Evolutionary conservation across 2,113 vertebrate species (phyloP).

Genomic region (Pterophyllum scalare): DNA sequence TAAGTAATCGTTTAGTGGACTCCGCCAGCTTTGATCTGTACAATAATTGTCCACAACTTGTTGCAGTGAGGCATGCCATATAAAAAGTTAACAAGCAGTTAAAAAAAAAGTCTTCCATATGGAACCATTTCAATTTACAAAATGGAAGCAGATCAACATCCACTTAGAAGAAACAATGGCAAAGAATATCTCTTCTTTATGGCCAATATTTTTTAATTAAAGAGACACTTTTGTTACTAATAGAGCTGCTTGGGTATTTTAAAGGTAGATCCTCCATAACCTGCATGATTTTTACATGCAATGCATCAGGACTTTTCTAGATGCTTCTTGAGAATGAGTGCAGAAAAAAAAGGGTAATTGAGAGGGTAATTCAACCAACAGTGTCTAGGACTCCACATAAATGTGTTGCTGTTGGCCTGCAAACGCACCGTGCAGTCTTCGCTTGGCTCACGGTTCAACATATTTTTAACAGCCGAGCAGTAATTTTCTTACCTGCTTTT

Average conservation of each 20-base stretch:
- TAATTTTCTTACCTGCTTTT: constrained; percentile 63
- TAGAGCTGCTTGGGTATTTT: neutral
- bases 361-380: neutral
- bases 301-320: neutral
- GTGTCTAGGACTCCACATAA: neutral
- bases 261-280: neutral
- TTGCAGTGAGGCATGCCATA: neutral
- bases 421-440: constrained; percentile 19
- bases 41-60: constrained; percentile 10
- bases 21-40: neutral
- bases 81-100: constrained; percentile 28
- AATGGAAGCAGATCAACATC: constrained; percentile 20
- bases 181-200: neutral
- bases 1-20: neutral
- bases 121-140: constrained; percentile 27
- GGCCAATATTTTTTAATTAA: neutral
- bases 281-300: neutral
- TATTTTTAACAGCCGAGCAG: constrained; percentile 53
- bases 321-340: neutral
- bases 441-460: constrained; percentile 21
- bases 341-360: neutral
- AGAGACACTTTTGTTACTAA: neutral
- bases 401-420: neutral
- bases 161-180: neutral
- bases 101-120: constrained; percentile 15